Evolutionary conservation across 2,797 vertebrate species (phyloP).

Genomic region (Anabas testudineus): DNA sequence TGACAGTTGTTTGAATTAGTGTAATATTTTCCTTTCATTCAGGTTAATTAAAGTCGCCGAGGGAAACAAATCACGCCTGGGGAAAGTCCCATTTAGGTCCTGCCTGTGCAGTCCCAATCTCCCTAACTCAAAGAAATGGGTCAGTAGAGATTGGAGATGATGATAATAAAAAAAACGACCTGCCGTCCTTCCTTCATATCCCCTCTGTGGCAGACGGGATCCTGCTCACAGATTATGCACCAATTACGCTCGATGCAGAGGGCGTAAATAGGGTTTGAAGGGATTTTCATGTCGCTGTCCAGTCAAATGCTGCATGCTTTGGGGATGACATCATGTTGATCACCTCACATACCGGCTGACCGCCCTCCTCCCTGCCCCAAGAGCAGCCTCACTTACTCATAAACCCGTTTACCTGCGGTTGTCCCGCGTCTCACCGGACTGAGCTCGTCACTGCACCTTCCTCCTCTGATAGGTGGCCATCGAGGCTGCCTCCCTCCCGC

Average conservation of each 20-base stretch:
- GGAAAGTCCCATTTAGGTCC: constrained; percentile 65
- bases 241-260: constrained; percentile 67
- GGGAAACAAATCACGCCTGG: constrained; percentile 61
- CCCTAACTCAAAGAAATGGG: constrained; percentile 58
- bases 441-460: constrained; percentile 54
- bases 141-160: constrained; percentile 67
- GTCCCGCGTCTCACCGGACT: constrained; percentile 53
- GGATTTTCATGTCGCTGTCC: constrained; percentile 79
- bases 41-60: constrained; percentile 62
- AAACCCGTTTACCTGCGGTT: constrained; percentile 68
- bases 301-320: constrained; percentile 76
- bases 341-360: constrained; percentile 74
- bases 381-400: constrained; percentile 44
- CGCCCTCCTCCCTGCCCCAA: constrained; percentile 24
- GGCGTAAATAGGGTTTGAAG: constrained; percentile 77
- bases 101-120: constrained; percentile 41
- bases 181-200: constrained; percentile 35
- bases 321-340: constrained; percentile 85
- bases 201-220: constrained; percentile 65
- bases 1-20: constrained; percentile 41
- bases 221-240: constrained; percentile 72
- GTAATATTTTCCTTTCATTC: constrained; percentile 55
- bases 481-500: constrained; percentile 22
- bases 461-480: constrained; percentile 71
- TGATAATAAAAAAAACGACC: constrained; percentile 34